Evolutionary conservation across 2,797 vertebrate genomes (phyloP), one percentile per base, ranked within the genome.

Genomic region (Siniperca obscura): DNA sequence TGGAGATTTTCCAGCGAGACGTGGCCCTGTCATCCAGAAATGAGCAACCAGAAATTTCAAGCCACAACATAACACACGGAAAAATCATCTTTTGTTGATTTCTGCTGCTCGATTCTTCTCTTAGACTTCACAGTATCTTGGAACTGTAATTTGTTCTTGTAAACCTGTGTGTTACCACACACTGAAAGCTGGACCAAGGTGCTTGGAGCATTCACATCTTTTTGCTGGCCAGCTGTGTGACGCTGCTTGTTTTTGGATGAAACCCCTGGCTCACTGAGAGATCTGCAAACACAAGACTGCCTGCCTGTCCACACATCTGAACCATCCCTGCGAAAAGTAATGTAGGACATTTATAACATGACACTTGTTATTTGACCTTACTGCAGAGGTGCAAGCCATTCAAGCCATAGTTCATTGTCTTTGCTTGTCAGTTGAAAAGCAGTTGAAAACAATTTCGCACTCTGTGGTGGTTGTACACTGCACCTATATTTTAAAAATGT

Each of bases 251-350:
- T 42, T 62, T 36, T 36, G 3, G 14, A 53, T 68, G 6, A 59
- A 67, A 19, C 13, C 16, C 21, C 2, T n/a, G 22, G 53, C 50
- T 64, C 64, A 25, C 16, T 64, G 64, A n/a, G 48, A 78, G 11
- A 64, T 74, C 30, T 70, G 11, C 16, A 46, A 50, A 61, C 27
- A 59, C 34, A 66, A 19, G 34, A 3, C 55, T 34, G 10, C 48
- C 38, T 25, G 17, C n/a, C 69, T n/a, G 61, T 69, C 42, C 61
- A 72, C n/a, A 17, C 38, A 74, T 72, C 52, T 10, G 25, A 67
- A 19, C 22, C n/a, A n/a, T 10, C 25, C 48, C 25, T 38, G 3
- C 34, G n/a, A 74, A 27, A 71, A 21, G 53, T 56, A 21, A 62
- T 36, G 30, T 14, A 3, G 16, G 70, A 64, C 56, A 76, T 70